Evolutionary conservation across 2,797 vertebrate genomes (phyloP).

Genomic region (Coluber constrictor): DNA sequence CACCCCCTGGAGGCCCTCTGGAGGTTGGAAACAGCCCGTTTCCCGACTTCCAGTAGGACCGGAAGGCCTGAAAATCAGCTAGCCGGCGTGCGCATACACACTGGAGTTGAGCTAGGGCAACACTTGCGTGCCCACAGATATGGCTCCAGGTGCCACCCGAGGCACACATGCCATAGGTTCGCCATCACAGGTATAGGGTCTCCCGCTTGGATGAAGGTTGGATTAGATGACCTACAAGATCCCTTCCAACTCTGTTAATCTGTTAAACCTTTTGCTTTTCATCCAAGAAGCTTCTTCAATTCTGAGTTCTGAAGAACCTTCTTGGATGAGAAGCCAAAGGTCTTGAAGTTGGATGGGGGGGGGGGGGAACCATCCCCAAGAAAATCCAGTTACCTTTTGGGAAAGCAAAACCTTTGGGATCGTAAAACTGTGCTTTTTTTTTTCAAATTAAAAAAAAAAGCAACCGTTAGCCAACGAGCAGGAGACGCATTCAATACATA

Average conservation of each 20-base stretch:
- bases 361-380: rapidly evolving
- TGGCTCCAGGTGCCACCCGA: too few relatives aligned
- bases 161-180: too few relatives aligned
- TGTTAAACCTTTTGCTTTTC: neutral
- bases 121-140: too few relatives aligned
- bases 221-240: neutral
- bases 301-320: neutral
- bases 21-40: too few relatives aligned
- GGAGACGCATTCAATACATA: neutral
- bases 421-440: neutral
- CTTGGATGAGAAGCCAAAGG: neutral
- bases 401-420: neutral
- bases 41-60: too few relatives aligned
- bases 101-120: too few relatives aligned
- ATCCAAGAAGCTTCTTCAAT: neutral
- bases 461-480: neutral
- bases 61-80: too few relatives aligned
- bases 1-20: too few relatives aligned
- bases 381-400: neutral
- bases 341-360: neutral
- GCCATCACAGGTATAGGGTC: neutral
- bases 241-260: neutral
- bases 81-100: too few relatives aligned
- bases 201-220: neutral
- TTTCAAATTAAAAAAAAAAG: neutral